Percentiles rank a stretch among this genome's conserved stretches.
Conservation (phyloP, 2,113 vertebrate species). For the Lepus europaeus region DNA sequence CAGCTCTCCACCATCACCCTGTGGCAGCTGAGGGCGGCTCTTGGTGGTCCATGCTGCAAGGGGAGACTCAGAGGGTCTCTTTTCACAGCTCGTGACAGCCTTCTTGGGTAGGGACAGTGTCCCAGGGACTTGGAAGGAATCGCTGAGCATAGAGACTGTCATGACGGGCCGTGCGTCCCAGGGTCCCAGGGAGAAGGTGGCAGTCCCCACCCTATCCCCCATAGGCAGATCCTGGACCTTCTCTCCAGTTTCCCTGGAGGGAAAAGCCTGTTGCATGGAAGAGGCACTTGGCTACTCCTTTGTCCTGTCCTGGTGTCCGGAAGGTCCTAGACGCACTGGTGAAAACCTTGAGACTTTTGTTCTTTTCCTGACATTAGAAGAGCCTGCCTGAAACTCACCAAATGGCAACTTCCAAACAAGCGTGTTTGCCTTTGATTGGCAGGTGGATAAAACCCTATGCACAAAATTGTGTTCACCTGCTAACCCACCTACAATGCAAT, state of each 20-base stretch:
- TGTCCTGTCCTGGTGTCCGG: neutral
- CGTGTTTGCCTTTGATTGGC: neutral
- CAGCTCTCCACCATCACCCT: neutral
- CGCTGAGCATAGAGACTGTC: neutral
- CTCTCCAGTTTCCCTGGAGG: neutral
- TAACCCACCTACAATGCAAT: neutral
- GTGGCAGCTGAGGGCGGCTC: too few relatives aligned
- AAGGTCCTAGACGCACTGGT: neutral
- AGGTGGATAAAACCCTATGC: neutral
- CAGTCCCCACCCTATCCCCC: too few relatives aligned
- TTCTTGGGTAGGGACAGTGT: neutral
- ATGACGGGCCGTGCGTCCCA: neutral
- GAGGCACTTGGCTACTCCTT: neutral
- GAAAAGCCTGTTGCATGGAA: neutral
- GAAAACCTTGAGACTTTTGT: neutral
- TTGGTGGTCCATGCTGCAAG: neutral
- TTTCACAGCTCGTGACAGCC: neutral
- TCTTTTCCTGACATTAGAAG: neutral
- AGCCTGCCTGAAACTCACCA: neutral
- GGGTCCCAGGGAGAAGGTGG: neutral
- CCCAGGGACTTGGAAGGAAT: neutral
- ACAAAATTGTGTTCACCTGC: neutral
- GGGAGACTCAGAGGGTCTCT: neutral
- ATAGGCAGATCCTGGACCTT: fast-evolving
- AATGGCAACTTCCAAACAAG: neutral